Evolutionary conservation across 2,888 invertebrate genomes (phyloP), one percentile per base, ranked within the genome.

Genomic region (Tachina lurida): DNA sequence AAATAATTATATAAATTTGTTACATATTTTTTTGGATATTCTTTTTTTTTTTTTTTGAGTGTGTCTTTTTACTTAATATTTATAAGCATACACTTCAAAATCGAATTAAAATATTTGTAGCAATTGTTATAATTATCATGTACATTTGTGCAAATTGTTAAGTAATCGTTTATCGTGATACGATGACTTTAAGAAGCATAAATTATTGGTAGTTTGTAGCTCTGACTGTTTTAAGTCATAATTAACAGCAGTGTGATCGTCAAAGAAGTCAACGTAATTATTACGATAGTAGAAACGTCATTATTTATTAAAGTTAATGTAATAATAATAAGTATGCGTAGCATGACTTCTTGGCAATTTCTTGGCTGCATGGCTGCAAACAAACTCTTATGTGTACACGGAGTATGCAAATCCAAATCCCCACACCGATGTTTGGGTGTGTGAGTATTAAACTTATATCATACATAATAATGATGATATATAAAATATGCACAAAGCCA

Each of bases 91-190:
- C 45, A 49, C 39, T 67, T 39, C 19, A 45, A 73, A 74, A 74
- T 74, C 67, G 67, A 52, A 52, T 77, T 78, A 74, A 76, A 67
- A 83, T 83, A 80, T 73, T 83, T 80, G 62, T 73, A 45, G 67
- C 63, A 83, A 80, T 86, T 86, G 73, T 68, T 68, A 86, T 73
- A 83, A 83, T 83, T 76, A 83, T 86, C 86, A 86, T 86, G 86
- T 82, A 83, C 39, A 67, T 76, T 83, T 86, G 82, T 86, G 83
- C 83, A 86, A 86, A 86, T 83, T 83, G 83, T 86, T 86, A 80
- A 83, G 76, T 83, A 86, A 86, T 86, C 80, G 83, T 54, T 76
- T 71, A 75, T 71, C 71, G 71, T 67, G 56, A 76, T 76, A 19
- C 56, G 75, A 67, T 81, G 71, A 54, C 75, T 67, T 71, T 60